phyloP scores from a whole-genome alignment of 2,888 invertebrate species.

The Drosophila siamana region DNA sequence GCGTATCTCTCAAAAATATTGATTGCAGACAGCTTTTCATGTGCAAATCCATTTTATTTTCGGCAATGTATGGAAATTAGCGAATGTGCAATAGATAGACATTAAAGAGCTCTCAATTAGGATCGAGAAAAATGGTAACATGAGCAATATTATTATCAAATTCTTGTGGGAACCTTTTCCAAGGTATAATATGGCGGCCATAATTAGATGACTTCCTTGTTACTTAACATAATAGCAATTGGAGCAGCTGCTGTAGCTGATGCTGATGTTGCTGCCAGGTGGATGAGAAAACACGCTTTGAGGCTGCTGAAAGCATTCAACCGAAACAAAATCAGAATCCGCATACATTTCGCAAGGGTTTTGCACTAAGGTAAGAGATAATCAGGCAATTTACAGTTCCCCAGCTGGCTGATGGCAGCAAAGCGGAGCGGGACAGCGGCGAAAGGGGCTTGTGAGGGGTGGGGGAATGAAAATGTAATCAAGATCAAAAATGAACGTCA shows the following conservation, averaged over 20 bases:
- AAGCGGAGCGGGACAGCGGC: not conserved
- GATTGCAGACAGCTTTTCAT: too few relatives aligned
- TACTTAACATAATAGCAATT: not conserved
- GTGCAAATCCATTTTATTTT: not conserved
- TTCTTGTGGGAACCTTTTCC: not conserved
- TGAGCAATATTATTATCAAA: not conserved
- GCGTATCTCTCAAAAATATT: too few relatives aligned
- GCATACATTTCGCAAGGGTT: conserved; percentile 1
- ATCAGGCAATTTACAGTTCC: conserved; percentile 62
- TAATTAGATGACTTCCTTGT: not conserved
- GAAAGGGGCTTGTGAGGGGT: not conserved
- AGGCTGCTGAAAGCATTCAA: conserved; percentile 4
- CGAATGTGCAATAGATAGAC: too few relatives aligned
- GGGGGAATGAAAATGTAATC: conserved; percentile 57
- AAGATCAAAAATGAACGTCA: conserved; percentile 51
- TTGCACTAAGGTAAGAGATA: conserved; percentile 29
- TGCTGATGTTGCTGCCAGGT: not conserved
- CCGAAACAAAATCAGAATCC: conserved; percentile 3
- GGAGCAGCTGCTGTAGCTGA: not conserved
- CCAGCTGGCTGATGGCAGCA: conserved; percentile 15
- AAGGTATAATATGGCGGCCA: not conserved
- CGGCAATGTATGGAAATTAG: not conserved
- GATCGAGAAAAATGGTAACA: not conserved
- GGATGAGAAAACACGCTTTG: conserved; percentile 5
- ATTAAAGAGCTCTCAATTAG: too few relatives aligned